Conservation (phyloP, 2,113 vertebrate genomes). For the Elachura formosa region DNA sequence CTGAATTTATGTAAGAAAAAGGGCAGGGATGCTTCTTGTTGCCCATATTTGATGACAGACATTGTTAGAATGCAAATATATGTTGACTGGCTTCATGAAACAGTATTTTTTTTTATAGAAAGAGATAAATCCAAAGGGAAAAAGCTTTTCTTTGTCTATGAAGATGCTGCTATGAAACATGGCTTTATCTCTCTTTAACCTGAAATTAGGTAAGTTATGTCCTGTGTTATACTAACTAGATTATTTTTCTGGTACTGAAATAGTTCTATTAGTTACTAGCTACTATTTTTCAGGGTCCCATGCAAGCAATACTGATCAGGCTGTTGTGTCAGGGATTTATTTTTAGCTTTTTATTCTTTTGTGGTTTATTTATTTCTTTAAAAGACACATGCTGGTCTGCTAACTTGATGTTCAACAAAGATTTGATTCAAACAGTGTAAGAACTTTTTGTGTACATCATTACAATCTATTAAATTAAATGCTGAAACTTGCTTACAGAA, state of each 20-base stretch:
- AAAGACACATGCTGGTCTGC: neutral
- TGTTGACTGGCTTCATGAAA: neutral
- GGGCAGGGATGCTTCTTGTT: neutral
- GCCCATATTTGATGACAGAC: neutral
- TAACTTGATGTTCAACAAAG: neutral
- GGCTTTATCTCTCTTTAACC: neutral
- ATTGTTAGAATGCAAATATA: neutral
- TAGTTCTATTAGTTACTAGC: too few species aligned
- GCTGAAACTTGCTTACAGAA: neutral
- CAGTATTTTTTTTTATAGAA: neutral
- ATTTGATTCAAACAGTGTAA: neutral
- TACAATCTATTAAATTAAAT: neutral
- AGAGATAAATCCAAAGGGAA: neutral
- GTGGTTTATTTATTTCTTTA: neutral
- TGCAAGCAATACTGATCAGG: neutral
- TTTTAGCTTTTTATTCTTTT: neutral
- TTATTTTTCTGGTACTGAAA: neutral
- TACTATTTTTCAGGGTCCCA: neutral
- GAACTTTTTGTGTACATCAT: neutral
- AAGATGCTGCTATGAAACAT: neutral
- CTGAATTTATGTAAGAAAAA: neutral
- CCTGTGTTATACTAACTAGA: neutral
- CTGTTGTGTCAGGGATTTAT: rapidly evolving
- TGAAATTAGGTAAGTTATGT: neutral
- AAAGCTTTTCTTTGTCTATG: neutral